A percentile compares a stretch with the other conserved stretches of the same genome.
Evolutionary conservation across 1,140 invertebrate genomes (phyloP).

Genomic region (Calycopis cecrops): DNA sequence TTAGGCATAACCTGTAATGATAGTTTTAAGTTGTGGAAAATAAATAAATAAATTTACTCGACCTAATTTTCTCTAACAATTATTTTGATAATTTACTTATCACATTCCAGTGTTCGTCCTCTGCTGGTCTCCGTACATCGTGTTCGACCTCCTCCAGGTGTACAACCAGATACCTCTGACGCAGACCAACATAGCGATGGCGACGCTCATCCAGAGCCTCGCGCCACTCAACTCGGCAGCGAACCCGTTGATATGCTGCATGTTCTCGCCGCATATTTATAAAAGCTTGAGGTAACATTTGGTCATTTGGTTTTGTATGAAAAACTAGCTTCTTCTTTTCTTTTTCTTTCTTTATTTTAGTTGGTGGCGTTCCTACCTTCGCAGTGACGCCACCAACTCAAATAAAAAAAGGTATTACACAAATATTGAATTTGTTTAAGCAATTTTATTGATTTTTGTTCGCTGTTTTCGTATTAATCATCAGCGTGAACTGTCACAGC

Average conservation of each 20-base stretch:
- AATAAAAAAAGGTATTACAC: too few relatives aligned
- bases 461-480: too few relatives aligned
- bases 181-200: constrained; percentile 88
- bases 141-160: constrained; percentile 94
- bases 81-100: neutral
- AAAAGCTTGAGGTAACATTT: constrained; percentile 47
- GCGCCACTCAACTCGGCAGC: constrained; percentile 95
- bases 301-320: constrained; percentile 6
- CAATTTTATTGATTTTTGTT: too few relatives aligned
- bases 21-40: too few relatives aligned
- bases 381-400: too few relatives aligned
- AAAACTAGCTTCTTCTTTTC: too few relatives aligned
- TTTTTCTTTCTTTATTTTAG: too few relatives aligned
- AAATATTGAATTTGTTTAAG: too few relatives aligned
- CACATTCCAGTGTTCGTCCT: constrained; percentile 88
- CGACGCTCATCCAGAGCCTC: constrained; percentile 94
- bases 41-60: too few relatives aligned
- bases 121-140: constrained; percentile 96
- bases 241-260: constrained; percentile 96
- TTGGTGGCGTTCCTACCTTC: too few relatives aligned
- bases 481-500: too few relatives aligned
- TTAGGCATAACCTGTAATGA: too few relatives aligned
- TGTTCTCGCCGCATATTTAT: constrained; percentile 80
- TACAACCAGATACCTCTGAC: constrained; percentile 88
- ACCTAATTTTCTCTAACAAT: neutral